A percentile compares a stretch with the other conserved stretches of the same genome.
These are phyloP conservation scores for Aspidiotus rigidus DNA, from an alignment of 2,888 invertebrate genomes.

Conservation along the genomic window DNA sequence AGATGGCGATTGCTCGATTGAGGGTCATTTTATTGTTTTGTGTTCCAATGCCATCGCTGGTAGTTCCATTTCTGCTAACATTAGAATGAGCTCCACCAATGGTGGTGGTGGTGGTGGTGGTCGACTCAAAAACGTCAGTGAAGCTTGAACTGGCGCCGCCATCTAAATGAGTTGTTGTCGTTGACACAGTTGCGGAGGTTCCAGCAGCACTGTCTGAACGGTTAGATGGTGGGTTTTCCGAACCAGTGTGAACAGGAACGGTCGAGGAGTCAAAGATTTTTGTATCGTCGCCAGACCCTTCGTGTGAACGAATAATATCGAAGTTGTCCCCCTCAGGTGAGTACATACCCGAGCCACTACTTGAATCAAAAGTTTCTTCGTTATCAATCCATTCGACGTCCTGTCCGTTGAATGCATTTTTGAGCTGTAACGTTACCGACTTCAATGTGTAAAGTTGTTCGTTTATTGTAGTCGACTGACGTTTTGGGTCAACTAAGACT, in stretches of 20 bases:
- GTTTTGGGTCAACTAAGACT: constrained; percentile 45
- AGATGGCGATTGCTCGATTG: constrained; percentile 58
- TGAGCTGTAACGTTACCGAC: constrained; percentile 67
- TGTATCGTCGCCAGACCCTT: constrained; percentile 14
- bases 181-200: neutral
- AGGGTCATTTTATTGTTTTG: constrained; percentile 46
- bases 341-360: constrained; percentile 38
- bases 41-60: constrained; percentile 13
- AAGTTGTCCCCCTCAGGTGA: constrained; percentile 42
- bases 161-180: neutral
- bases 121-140: neutral
- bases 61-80: constrained; percentile 12
- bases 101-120: no score
- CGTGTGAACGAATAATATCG: constrained; percentile 28
- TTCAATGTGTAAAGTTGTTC: constrained; percentile 68
- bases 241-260: neutral
- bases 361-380: constrained; percentile 41
- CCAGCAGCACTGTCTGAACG: neutral
- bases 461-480: constrained; percentile 49
- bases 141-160: constrained; percentile 3
- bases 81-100: constrained; percentile 14
- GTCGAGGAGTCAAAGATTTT: constrained; percentile 4
- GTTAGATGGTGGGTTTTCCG: neutral
- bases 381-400: constrained; percentile 78
- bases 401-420: constrained; percentile 80